Percentiles rank a stretch among this genome's conserved stretches.
Evolutionary conservation across 2,888 invertebrate species (phyloP).

Genomic region (Papilio demoleus): DNA sequence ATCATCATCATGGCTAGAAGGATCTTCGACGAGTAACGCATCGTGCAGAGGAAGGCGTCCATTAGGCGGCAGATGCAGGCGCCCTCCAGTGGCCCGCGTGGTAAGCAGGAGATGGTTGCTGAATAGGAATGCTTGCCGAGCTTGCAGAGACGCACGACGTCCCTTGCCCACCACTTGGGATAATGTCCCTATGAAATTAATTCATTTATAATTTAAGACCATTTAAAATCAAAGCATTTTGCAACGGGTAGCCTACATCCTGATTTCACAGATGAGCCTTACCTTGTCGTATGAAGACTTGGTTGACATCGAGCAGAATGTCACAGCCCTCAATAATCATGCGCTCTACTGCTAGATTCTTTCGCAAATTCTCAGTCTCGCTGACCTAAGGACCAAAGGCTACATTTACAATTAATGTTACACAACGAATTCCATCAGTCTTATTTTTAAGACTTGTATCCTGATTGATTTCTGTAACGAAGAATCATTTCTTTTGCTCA

Average conservation of each 20-base stretch:
- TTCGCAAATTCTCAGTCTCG: slow-evolving; percentile 95
- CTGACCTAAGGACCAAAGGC: slow-evolving; percentile 85
- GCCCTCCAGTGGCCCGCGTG: slow-evolving; percentile 91
- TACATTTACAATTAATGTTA: too few relatives aligned
- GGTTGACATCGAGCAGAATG: slow-evolving; percentile 95
- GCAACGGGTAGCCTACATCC: too few relatives aligned
- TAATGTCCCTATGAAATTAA: slow-evolving; percentile 84
- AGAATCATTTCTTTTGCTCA: too few relatives aligned
- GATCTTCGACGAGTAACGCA: slow-evolving; percentile 93
- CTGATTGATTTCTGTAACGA: too few relatives aligned
- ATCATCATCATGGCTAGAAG: slow-evolving; percentile 87
- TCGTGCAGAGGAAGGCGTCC: slow-evolving; percentile 93
- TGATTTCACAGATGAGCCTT: not conserved
- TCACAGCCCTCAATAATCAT: slow-evolving; percentile 98
- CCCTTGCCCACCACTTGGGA: slow-evolving; percentile 88
- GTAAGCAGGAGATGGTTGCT: slow-evolving; percentile 95
- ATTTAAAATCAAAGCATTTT: too few relatives aligned
- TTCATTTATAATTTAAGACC: not conserved
- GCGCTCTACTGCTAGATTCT: slow-evolving; percentile 95
- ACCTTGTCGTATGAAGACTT: slow-evolving; percentile 97
- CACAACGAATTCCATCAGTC: too few relatives aligned
- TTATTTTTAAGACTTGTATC: too few relatives aligned
- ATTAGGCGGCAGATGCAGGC: slow-evolving; percentile 92
- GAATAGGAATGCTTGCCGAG: slow-evolving; percentile 94
- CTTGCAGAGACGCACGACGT: slow-evolving; percentile 70